Conservation (phyloP, 2,888 invertebrate genomes). For the Calameuta idolon region DNA sequence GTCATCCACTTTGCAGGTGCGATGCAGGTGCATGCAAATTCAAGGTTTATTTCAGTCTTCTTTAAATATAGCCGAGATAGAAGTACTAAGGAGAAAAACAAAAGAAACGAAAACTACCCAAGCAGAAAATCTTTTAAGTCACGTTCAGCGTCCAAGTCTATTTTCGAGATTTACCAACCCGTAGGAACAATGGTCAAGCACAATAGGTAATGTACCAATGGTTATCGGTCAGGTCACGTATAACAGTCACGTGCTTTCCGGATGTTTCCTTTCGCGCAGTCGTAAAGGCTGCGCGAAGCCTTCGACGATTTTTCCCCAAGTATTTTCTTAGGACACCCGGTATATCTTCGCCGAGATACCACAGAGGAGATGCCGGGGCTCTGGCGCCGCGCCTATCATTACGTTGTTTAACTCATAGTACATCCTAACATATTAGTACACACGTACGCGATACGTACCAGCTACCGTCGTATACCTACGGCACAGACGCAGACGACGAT, state of each 20-base stretch:
- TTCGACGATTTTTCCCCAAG: constrained; percentile 22
- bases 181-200: neutral
- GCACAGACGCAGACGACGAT: neutral
- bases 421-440: constrained; percentile 37
- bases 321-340: constrained; percentile 2
- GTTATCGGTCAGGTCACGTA: neutral
- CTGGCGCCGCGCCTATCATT: constrained; percentile 62
- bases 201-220: neutral
- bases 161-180: neutral
- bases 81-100: neutral
- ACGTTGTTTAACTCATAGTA: constrained; percentile 56
- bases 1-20: neutral
- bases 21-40: neutral
- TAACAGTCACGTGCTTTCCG: neutral
- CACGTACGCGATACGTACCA: neutral
- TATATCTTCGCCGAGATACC: constrained; percentile 36
- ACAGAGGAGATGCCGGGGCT: constrained; percentile 25
- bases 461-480: neutral
- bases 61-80: neutral
- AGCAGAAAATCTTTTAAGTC: neutral
- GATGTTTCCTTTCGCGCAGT: neutral
- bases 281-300: constrained; percentile 4
- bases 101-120: neutral
- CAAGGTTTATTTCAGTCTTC: neutral
- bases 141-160: neutral